Conservation (phyloP, 2,888 invertebrate genomes). For the Priapulus caudatus region DNA sequence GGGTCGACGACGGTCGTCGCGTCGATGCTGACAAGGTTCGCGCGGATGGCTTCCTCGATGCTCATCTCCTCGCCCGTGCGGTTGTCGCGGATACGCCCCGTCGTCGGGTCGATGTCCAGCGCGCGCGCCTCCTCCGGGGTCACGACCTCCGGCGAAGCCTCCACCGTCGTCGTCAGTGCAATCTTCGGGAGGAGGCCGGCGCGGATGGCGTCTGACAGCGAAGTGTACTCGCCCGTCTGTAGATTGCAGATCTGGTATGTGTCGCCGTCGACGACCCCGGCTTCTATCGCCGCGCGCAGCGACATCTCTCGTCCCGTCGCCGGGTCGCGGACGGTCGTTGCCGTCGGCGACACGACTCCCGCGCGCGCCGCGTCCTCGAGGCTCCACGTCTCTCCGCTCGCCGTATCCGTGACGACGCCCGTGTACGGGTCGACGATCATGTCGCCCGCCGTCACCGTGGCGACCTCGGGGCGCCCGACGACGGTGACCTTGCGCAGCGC, state of each 20-base stretch:
- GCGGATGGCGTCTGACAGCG: conserved; percentile 72
- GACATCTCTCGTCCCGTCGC: conserved; percentile 46
- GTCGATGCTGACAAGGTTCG: conserved; percentile 27
- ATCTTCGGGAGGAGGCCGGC: conserved; percentile 50
- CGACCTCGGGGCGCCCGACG: neutral
- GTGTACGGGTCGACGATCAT: neutral
- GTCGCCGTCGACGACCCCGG: conserved; percentile 58
- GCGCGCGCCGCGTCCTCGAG: conserved; percentile 60
- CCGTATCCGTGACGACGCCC: neutral
- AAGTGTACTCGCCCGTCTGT: conserved; percentile 53
- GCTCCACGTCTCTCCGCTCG: conserved; percentile 41
- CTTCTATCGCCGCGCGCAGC: conserved; percentile 60
- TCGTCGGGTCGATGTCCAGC: conserved; percentile 48
- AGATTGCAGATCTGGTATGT: conserved; percentile 65
- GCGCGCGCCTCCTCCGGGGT: neutral
- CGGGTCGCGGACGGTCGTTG: conserved; percentile 69
- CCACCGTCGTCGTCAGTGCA: neutral
- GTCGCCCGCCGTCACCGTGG: too few relatives aligned
- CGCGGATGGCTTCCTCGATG: conserved; percentile 58
- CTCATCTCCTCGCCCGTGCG: conserved; percentile 56
- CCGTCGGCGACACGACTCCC: conserved; percentile 72
- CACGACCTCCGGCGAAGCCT: neutral
- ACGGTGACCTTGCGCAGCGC: neutral
- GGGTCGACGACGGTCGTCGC: conserved; percentile 59
- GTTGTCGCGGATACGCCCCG: conserved; percentile 56